Conservation (phyloP, 1,140 invertebrate species). For the Danaus melanippus region DNA sequence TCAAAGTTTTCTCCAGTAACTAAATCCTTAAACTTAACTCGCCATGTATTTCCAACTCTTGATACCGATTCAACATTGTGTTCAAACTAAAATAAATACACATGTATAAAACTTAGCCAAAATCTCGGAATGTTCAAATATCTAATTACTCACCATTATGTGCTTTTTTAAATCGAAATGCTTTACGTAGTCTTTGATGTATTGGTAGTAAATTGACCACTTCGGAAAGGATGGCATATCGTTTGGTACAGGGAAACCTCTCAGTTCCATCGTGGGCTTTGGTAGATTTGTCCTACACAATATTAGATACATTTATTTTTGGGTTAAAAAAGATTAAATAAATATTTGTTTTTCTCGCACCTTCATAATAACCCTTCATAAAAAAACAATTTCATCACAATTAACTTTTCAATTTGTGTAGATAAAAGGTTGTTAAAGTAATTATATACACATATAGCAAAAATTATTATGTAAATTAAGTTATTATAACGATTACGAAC, state of each 20-base stretch:
- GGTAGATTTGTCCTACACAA: constrained; percentile 52
- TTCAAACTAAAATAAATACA: constrained; percentile 36
- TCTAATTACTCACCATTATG: constrained; percentile 41
- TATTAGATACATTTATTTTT: too few species aligned
- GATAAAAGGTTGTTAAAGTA: too few species aligned
- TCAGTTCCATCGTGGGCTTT: constrained; percentile 56
- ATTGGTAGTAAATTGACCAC: constrained; percentile 47
- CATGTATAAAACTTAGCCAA: too few species aligned
- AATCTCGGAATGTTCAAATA: too few species aligned
- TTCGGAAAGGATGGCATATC: constrained; percentile 41
- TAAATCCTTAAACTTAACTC: constrained; percentile 46
- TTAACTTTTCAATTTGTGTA: too few species aligned
- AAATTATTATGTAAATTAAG: background rate
- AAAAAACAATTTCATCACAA: too few species aligned
- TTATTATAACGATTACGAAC: constrained; percentile 24
- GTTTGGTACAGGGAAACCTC: constrained; percentile 45
- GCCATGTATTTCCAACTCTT: constrained; percentile 41
- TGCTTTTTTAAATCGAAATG: constrained; percentile 46
- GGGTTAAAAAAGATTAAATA: too few species aligned
- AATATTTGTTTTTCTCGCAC: too few species aligned
- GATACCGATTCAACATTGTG: constrained; percentile 44
- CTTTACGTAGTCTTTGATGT: constrained; percentile 43
- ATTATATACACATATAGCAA: too few species aligned
- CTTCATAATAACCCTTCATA: too few species aligned
- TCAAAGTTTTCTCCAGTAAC: constrained; percentile 38